Evolutionary conservation across 2,797 vertebrate genomes (phyloP).

Genomic region (Dromococcyx pavoninus): DNA sequence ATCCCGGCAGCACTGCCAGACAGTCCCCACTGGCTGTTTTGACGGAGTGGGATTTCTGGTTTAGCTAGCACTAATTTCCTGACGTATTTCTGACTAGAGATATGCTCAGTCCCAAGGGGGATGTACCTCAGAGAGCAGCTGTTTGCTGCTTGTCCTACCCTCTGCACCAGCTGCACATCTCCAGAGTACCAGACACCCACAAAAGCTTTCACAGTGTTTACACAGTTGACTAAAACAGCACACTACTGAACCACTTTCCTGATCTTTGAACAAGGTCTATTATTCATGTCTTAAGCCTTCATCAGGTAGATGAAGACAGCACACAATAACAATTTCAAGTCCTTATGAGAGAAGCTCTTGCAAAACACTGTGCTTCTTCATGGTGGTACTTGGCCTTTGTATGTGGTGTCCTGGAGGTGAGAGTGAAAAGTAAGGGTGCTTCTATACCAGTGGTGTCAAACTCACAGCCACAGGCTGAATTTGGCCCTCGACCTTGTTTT

Average conservation of each 20-base stretch:
- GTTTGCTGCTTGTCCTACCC: not conserved
- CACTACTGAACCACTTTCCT: not conserved
- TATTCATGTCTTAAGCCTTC: not conserved
- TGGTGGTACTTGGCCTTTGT: not conserved
- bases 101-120: slow-evolving; percentile 1
- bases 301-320: not conserved
- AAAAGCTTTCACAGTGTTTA: not conserved
- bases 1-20: not conserved
- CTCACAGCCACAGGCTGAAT: too few relatives aligned
- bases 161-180: slow-evolving; percentile 56
- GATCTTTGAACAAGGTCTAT: not conserved
- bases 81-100: slow-evolving; percentile 55
- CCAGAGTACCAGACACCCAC: slow-evolving; percentile 23
- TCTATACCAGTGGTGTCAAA: not conserved
- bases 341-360: not conserved
- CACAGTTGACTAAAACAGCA: not conserved
- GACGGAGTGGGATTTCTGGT: slow-evolving; percentile 25
- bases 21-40: not conserved
- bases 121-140: slow-evolving; percentile 52
- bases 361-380: not conserved
- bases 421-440: not conserved
- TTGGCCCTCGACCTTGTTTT: too few relatives aligned
- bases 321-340: not conserved
- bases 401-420: not conserved
- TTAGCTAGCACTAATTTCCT: slow-evolving; percentile 26